These are phyloP conservation scores for Hippocampus kuda DNA, from an alignment of 2,797 vertebrate species.

Conservation along the genomic window DNA sequence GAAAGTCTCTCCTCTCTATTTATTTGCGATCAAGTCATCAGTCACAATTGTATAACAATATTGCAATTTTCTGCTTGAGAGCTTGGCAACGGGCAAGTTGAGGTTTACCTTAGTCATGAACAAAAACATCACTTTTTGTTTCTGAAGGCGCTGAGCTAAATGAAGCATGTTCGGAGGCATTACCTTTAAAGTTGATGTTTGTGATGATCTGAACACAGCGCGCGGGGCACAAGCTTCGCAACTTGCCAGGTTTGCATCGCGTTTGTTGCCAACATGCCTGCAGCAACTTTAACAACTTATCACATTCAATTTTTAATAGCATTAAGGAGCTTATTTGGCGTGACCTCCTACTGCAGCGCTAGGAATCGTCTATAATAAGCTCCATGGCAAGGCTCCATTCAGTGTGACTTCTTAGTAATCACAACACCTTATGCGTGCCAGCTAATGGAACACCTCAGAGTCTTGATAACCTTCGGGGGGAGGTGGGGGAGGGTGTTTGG, in stretches of 20 bases:
- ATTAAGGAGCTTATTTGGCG: conserved; percentile 17
- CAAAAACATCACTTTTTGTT: background rate
- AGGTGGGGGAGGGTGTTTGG: background rate
- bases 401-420: conserved; percentile 39
- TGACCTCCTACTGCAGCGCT: conserved; percentile 20
- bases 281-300: conserved; percentile 2
- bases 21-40: too few relatives aligned
- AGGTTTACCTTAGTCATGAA: background rate
- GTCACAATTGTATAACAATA: background rate
- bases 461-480: background rate
- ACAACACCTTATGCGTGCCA: conserved; percentile 25
- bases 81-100: too few relatives aligned
- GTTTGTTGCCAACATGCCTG: conserved; percentile 16
- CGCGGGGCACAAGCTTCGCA: background rate
- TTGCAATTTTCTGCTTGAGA: background rate
- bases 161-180: background rate
- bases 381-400: conserved; percentile 26
- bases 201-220: background rate
- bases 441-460: conserved; percentile 22
- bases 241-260: background rate
- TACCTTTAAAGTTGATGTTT: background rate
- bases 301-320: conserved; percentile 13
- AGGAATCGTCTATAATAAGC: conserved; percentile 20
- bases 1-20: too few relatives aligned
- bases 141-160: background rate